Base-by-base conservation (phyloP, 2,888 invertebrate genomes). In the Sialis lutaria region DNA sequence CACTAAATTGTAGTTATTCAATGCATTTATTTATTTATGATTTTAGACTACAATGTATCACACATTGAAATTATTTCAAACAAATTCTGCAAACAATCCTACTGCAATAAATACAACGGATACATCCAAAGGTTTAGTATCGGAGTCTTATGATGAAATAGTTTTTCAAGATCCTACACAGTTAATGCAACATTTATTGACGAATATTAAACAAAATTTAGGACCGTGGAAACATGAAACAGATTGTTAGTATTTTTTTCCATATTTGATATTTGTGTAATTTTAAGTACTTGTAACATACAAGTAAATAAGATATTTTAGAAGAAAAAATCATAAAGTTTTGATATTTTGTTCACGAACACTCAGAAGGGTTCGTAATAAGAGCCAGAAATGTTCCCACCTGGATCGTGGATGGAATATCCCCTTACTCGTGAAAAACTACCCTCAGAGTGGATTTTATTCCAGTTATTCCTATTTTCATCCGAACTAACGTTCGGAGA, bases 81-180 rank as follows among this genome's bases (percentile, higher is more conserved):
- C 79, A 0, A 72, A 74, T 1, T 60, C 68, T 0, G 52, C 51
- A n/a, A 51, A 47, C 31, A 63, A 64, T 1, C 64, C 67, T 2
- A 67, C 58, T 35, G 39, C 42, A 1, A 13, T 40, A 40, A 46
- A 32, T 9, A 63, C 65, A 8, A 71, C 72, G 6, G 72, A 78
- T 32, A 76, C 79, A 31, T 74, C 81, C 53, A 81, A 82, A 56
- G 75, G 76, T 22, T 67, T 96, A 0, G 88, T 93, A 7, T 88
- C 90, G 0, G 96, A 97, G 65, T 86, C 82, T 50, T 97, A 95
- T 58, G 96, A 96, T 62, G 96, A 96, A 70, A 85, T 96, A 46
- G 88, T 95, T 0, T 91, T 91, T 59, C 88, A 89, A 64, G 89
- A 90, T 61, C 89, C 89, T 0, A 88, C 88, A 1, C 83, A 84